A percentile compares a stretch with the other conserved stretches of the same genome.
These are phyloP conservation scores for Hormiphora californensis DNA, from an alignment of 37 sponge, comb jelly and placozoan genomes.

Conservation along the genomic window DNA sequence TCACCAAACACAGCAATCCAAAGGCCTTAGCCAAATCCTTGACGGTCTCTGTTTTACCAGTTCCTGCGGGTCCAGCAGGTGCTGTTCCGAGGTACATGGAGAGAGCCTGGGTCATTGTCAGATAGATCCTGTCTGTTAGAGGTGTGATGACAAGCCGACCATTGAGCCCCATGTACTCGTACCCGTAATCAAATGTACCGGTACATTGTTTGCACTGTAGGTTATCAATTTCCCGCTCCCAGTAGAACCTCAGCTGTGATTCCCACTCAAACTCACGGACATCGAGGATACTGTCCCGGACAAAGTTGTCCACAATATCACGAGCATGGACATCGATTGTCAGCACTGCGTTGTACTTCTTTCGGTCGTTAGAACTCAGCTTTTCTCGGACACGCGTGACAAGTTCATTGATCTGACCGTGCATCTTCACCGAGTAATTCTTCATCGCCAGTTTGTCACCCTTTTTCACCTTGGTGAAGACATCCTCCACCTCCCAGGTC, in stretches of 20 bases:
- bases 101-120: conserved; percentile 91
- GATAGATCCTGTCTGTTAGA: conserved; percentile 94
- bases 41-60: conserved; percentile 97
- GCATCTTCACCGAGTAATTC: conserved; percentile 91
- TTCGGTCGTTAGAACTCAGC: conserved; percentile 90
- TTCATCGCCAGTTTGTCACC: conserved; percentile 99
- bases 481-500: conserved; percentile 99
- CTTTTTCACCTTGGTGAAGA: conserved; percentile 91
- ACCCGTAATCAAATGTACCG: conserved; percentile 90
- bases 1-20: conserved; percentile 97
- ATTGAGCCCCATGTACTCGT: conserved; percentile 99
- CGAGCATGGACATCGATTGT: conserved; percentile 98
- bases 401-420: conserved; percentile 84
- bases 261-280: conserved; percentile 99
- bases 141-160: conserved; percentile 93
- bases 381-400: conserved; percentile 92
- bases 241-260: conserved; percentile 97
- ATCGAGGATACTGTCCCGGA: conserved; percentile 98
- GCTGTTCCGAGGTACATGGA: conserved; percentile 96
- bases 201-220: conserved; percentile 89
- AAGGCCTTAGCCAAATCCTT: conserved; percentile 98
- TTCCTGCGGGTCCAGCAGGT: conserved; percentile 99
- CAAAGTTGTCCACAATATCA: conserved; percentile 96
- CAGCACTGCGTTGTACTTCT: conserved; percentile 96
- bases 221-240: conserved; percentile 85